phyloP scores from a whole-genome alignment of 2,113 vertebrate genomes.

The Tychaedon coryphoeus region DNA sequence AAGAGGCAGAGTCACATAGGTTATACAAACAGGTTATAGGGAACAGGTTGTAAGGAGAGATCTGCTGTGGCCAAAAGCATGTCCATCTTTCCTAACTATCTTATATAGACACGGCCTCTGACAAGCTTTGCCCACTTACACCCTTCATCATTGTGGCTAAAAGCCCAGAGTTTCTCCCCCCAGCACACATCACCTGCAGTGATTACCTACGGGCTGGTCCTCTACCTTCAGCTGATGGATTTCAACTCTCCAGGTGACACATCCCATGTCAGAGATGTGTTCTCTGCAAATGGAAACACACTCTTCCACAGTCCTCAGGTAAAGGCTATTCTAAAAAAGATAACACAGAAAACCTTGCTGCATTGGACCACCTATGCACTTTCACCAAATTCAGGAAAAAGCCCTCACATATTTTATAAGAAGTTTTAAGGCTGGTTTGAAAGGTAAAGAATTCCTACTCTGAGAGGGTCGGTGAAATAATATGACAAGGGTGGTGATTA shows the following conservation, averaged over 20 bases:
- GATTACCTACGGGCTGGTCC: not conserved
- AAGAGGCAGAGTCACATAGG: not conserved
- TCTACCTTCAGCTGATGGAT: not conserved
- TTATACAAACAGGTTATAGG: not conserved
- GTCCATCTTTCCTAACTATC: not conserved
- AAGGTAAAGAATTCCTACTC: not conserved
- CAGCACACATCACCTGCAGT: not conserved
- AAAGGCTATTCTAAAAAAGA: not conserved
- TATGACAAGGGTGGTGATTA: constrained; percentile 56
- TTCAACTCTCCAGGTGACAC: not conserved
- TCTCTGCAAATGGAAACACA: not conserved
- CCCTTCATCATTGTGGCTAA: not conserved
- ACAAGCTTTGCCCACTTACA: not conserved
- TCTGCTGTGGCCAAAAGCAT: not conserved
- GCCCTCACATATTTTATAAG: not conserved
- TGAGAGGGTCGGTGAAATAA: constrained; percentile 28
- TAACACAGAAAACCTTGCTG: not conserved
- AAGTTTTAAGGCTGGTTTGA: not conserved
- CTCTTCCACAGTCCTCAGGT: not conserved
- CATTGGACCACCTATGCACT: not conserved
- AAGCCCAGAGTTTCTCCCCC: not conserved
- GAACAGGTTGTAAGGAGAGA: not conserved
- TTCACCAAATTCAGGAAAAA: not conserved
- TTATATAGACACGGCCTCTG: not conserved
- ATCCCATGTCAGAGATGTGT: not conserved